Conservation (phyloP, 2,888 invertebrate genomes). For the Latrodectus elegans region DNA sequence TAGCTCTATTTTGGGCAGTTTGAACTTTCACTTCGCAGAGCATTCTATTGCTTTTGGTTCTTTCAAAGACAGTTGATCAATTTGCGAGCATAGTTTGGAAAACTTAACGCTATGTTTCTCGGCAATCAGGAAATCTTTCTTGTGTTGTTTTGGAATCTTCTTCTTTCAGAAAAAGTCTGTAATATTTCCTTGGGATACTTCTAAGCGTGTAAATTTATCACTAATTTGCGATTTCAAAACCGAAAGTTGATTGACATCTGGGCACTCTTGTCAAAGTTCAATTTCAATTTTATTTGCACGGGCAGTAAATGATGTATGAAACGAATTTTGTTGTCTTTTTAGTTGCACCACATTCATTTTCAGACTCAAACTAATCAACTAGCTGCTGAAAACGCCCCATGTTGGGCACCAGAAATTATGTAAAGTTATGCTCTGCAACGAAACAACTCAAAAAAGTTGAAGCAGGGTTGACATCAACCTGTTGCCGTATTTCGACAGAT, state of each 20-base stretch:
- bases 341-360: no score
- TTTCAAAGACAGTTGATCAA: background rate
- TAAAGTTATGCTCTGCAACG: no score
- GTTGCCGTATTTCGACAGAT: no score
- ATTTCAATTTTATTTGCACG: no score
- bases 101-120: background rate
- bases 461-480: no score
- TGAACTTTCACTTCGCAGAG: background rate
- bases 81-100: background rate
- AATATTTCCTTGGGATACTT: background rate
- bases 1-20: constrained; percentile 1
- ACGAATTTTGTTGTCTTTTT: no score
- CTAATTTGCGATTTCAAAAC: background rate
- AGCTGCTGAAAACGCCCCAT: no score
- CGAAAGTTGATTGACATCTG: background rate
- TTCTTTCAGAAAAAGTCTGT: background rate
- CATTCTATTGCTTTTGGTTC: background rate
- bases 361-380: no score
- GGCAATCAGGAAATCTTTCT: background rate
- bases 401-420: no score
- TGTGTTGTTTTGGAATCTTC: background rate
- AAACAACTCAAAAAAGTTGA: no score
- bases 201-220: background rate
- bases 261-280: no score
- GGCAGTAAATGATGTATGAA: no score